Percentiles rank a stretch among this genome's conserved stretches.
Conservation (phyloP, 1,140 invertebrate species). For the Drosophila auraria region DNA sequence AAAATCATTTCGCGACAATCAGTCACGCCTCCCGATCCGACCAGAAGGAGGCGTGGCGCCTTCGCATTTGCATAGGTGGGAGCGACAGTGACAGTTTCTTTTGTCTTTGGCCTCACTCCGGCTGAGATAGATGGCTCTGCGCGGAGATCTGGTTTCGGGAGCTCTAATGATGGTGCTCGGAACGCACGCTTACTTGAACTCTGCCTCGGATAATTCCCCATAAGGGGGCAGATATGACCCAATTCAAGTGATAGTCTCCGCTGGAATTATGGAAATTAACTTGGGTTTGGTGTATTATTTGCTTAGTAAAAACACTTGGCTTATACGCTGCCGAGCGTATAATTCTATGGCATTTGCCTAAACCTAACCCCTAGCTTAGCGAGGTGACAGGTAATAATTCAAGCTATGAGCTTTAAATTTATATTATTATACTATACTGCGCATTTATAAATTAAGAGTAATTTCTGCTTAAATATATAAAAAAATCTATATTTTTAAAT, state of each 20-base stretch:
- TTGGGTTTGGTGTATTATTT: background rate
- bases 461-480: no score
- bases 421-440: background rate
- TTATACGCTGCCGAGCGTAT: background rate
- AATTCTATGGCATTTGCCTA: conserved; percentile 5
- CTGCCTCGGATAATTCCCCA: background rate
- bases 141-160: background rate
- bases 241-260: background rate
- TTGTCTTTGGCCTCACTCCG: conserved; percentile 3
- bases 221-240: background rate
- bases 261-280: conserved; percentile 12
- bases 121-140: background rate
- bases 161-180: background rate
- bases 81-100: background rate
- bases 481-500: no score
- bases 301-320: background rate
- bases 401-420: no score
- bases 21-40: background rate
- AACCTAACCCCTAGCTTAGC: background rate
- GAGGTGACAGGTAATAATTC: conserved; percentile 1
- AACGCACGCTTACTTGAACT: background rate
- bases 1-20: conserved; percentile 13
- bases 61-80: conserved; percentile 13
- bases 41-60: background rate
- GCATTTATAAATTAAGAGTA: no score